Conservation (phyloP, 2,113 vertebrate species). For the Hypomesus transpacificus region DNA sequence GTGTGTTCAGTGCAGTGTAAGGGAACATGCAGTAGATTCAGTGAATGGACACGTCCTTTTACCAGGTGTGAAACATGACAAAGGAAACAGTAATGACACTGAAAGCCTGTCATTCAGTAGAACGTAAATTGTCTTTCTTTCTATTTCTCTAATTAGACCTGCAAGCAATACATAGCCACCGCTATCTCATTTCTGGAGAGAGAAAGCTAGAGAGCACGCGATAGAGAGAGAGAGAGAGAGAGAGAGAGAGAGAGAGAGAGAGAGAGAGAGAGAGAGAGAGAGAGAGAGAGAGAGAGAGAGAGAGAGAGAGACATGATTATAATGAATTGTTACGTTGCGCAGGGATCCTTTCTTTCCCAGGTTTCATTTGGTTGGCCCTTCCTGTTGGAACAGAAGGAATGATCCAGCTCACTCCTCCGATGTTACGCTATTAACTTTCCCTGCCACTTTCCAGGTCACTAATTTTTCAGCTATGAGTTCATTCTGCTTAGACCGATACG, state of each 20-base stretch:
- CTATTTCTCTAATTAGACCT: no score
- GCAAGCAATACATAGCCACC: no score
- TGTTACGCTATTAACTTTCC: slow-evolving; percentile 87
- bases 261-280: not conserved
- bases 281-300: not conserved
- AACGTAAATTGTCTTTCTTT: no score
- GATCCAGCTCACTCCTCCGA: slow-evolving; percentile 73
- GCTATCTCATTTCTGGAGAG: no score
- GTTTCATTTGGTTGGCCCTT: slow-evolving; percentile 2
- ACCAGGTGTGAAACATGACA: no score
- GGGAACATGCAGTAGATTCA: no score
- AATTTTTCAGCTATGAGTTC: slow-evolving; percentile 99
- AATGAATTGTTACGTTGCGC: slow-evolving; percentile 52
- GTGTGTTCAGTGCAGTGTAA: no score
- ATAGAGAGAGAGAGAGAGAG: not conserved
- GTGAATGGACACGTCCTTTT: no score
- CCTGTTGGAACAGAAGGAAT: slow-evolving; percentile 72
- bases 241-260: slow-evolving; percentile 9
- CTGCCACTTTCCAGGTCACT: slow-evolving; percentile 98
- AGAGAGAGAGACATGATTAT: not conserved
- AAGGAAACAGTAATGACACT: no score
- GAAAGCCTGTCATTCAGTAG: no score
- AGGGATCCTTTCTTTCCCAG: slow-evolving; percentile 9
- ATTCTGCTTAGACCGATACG: slow-evolving; percentile 94
- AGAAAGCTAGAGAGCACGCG: not conserved